These are phyloP conservation scores for Melanophora roralis DNA, from an alignment of 2,888 invertebrate species.

Conservation along the genomic window DNA sequence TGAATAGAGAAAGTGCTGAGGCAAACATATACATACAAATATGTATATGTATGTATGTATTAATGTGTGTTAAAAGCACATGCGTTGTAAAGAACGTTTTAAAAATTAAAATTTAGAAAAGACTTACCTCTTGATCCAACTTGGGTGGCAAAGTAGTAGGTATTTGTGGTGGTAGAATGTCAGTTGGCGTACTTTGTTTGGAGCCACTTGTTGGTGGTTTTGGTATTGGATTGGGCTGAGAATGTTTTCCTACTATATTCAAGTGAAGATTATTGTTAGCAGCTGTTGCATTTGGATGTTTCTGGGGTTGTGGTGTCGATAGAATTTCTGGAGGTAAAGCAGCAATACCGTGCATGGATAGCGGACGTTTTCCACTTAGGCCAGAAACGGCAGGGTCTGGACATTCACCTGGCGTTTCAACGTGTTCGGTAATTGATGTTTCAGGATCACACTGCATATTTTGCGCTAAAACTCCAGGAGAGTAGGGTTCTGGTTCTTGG, in stretches of 20 bases:
- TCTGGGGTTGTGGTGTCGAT: slow-evolving; percentile 62
- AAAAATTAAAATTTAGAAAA: neutral
- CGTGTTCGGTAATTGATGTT: slow-evolving; percentile 79
- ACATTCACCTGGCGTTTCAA: slow-evolving; percentile 86
- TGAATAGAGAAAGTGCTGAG: no score
- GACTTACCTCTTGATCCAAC: slow-evolving; percentile 81
- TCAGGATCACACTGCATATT: slow-evolving; percentile 79
- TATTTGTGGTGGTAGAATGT: slow-evolving; percentile 77
- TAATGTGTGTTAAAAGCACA: slow-evolving; percentile 22
- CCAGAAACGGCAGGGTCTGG: slow-evolving; percentile 87
- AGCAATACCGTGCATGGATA: slow-evolving; percentile 81
- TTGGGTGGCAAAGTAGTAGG: slow-evolving; percentile 77
- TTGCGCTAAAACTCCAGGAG: slow-evolving; percentile 78
- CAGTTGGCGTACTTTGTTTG: slow-evolving; percentile 77
- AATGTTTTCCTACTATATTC: slow-evolving; percentile 65
- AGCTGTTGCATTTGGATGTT: slow-evolving; percentile 44
- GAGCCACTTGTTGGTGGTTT: slow-evolving; percentile 75
- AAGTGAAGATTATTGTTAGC: slow-evolving; percentile 66
- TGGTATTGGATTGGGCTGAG: slow-evolving; percentile 73
- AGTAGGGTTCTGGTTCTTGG: slow-evolving; percentile 76
- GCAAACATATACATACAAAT: no score
- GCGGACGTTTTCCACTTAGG: slow-evolving; percentile 87
- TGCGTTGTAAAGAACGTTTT: slow-evolving; percentile 16
- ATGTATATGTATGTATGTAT: neutral
- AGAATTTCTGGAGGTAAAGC: slow-evolving; percentile 79